Conservation (phyloP, 2,113 vertebrate genomes). For the Oncorhynchus clarkii region DNA sequence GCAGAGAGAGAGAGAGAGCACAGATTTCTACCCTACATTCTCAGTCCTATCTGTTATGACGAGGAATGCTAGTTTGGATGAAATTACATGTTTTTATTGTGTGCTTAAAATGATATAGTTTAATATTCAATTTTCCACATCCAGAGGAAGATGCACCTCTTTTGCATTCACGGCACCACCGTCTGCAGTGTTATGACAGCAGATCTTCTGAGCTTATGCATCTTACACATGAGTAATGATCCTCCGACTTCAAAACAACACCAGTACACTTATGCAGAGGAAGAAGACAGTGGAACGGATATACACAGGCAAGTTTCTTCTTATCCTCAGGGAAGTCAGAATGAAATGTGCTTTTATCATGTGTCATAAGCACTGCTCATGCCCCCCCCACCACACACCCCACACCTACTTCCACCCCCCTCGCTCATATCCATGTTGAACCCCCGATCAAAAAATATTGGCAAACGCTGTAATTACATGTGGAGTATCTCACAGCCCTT, state of each 20-base stretch:
- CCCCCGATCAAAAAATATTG: slow-evolving; percentile 59
- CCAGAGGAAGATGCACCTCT: background rate
- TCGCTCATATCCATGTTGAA: slow-evolving; percentile 43
- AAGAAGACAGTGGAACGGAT: background rate
- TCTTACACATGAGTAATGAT: slow-evolving; percentile 58
- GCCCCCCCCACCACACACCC: background rate
- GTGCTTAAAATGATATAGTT: background rate
- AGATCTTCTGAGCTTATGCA: slow-evolving; percentile 28
- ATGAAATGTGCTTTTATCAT: slow-evolving; percentile 67
- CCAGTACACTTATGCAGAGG: background rate
- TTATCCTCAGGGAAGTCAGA: slow-evolving; percentile 37
- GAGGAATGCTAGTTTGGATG: background rate
- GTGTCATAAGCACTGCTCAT: slow-evolving; percentile 52
- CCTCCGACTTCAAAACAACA: slow-evolving; percentile 53
- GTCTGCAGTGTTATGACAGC: slow-evolving; percentile 45
- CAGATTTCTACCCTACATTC: too few relatives aligned
- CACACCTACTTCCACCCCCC: background rate
- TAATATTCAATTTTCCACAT: background rate
- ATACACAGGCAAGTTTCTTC: slow-evolving; percentile 20
- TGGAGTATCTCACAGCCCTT: slow-evolving; percentile 9
- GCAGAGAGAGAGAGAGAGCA: too few relatives aligned
- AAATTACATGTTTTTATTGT: background rate
- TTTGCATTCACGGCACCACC: background rate
- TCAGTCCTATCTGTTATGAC: too few relatives aligned
- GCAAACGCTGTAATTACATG: slow-evolving; percentile 56